phyloP scores from a whole-genome alignment of 2,888 invertebrate genomes.

The Tetrapedia diversipes region DNA sequence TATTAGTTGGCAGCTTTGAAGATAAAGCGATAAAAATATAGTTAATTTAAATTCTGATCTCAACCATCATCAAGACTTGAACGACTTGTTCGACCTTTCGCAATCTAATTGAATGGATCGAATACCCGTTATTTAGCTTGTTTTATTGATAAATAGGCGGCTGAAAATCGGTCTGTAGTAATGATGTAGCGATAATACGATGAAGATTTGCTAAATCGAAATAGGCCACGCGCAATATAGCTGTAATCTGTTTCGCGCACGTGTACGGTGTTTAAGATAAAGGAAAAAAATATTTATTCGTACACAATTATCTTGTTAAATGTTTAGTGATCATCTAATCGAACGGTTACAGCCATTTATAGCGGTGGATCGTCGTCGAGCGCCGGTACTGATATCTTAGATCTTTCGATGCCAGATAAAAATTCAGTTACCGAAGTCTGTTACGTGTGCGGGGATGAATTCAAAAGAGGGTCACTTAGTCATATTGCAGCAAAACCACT shows the following conservation, averaged over 20 bases:
- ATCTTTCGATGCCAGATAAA: conserved; percentile 96
- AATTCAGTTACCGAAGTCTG: conserved; percentile 95
- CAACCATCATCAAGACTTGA: conserved; percentile 10
- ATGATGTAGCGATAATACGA: conserved; percentile 60
- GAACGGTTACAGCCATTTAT: conserved; percentile 75
- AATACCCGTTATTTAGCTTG: conserved; percentile 46
- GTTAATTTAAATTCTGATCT: conserved; percentile 54
- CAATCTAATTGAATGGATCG: conserved; percentile 46
- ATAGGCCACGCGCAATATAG: conserved; percentile 71
- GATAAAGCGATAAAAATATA: conserved; percentile 69
- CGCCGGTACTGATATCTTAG: conserved; percentile 92
- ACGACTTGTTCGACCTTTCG: conserved; percentile 43
- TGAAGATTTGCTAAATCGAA: conserved; percentile 68
- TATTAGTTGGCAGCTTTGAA: conserved; percentile 73
- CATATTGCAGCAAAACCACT: conserved; percentile 86
- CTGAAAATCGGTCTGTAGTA: conserved; percentile 55
- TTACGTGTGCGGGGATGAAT: conserved; percentile 95
- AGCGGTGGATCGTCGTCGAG: conserved; percentile 82
- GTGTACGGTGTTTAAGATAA: conserved; percentile 16
- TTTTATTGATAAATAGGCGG: conserved; percentile 51
- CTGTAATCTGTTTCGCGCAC: conserved; percentile 56
- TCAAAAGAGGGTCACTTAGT: conserved; percentile 91
- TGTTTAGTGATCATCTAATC: conserved; percentile 2
- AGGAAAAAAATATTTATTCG: too few species aligned
- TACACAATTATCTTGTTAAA: background rate